Conservation (phyloP, 2,797 vertebrate genomes). For the Tadarida brasiliensis region DNA sequence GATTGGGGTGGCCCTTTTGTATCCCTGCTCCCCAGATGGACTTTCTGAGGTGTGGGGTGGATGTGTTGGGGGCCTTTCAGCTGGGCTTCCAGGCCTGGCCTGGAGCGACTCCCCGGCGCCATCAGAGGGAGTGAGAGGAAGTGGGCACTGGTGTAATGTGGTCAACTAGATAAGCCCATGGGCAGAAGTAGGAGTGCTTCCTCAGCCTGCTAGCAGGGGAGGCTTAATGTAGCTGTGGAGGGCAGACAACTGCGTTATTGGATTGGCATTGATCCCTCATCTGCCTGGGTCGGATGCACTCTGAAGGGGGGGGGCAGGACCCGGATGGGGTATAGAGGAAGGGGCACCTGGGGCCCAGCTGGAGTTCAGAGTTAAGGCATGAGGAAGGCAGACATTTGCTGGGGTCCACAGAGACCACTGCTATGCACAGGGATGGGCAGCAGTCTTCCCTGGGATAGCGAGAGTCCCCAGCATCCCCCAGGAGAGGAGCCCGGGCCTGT, state of each 20-base stretch:
- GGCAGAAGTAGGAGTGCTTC: slow-evolving; percentile 52
- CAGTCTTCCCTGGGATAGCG: neutral
- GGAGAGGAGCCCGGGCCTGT: neutral
- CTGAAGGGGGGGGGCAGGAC: slow-evolving; percentile 24
- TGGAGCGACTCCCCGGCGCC: slow-evolving; percentile 26
- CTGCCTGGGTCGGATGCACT: slow-evolving; percentile 60
- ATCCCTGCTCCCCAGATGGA: neutral
- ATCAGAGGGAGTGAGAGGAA: slow-evolving; percentile 55
- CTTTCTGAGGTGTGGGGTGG: slow-evolving; percentile 26
- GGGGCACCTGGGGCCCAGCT: neutral
- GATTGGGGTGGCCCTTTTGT: neutral
- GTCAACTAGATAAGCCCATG: slow-evolving; percentile 69
- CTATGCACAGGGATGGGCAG: neutral
- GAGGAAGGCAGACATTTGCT: neutral
- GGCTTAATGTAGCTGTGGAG: slow-evolving; percentile 74
- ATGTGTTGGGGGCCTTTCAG: neutral
- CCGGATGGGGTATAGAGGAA: neutral
- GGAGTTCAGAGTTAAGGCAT: neutral
- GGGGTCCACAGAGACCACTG: neutral
- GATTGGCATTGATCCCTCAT: slow-evolving; percentile 78
- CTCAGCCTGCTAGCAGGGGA: slow-evolving; percentile 48
- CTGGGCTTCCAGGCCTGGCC: neutral
- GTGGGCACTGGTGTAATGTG: slow-evolving; percentile 55
- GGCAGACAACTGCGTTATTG: slow-evolving; percentile 73
- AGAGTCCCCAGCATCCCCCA: neutral